A percentile compares a stretch with the other conserved stretches of the same genome.
Conservation (phyloP, 2,797 vertebrate genomes). For the Anguilla marmorata region DNA sequence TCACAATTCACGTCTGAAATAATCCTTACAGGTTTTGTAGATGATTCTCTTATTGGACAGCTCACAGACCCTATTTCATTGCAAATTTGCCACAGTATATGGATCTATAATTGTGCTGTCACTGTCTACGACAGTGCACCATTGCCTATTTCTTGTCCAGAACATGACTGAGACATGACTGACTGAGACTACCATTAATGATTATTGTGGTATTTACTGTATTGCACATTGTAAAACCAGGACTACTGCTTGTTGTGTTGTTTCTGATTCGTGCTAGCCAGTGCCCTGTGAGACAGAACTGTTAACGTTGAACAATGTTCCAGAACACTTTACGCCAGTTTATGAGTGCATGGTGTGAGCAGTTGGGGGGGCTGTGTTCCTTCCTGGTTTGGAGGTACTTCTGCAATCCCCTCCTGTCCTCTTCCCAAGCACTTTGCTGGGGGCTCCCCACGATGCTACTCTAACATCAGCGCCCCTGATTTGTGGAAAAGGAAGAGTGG, state of each 20-base stretch:
- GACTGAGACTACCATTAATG: neutral
- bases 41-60: neutral
- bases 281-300: constrained; percentile 3
- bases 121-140: too few relatives aligned
- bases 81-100: neutral
- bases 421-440: constrained; percentile 12
- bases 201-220: neutral
- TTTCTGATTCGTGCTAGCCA: constrained; percentile 2
- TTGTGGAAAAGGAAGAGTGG: constrained; percentile 4
- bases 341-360: constrained; percentile 8
- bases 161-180: neutral
- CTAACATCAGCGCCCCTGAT: neutral
- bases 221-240: neutral
- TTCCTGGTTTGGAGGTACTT: constrained; percentile 21
- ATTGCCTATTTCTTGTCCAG: neutral
- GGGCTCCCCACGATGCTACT: constrained; percentile 33
- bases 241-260: neutral
- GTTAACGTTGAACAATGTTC: constrained; percentile 15
- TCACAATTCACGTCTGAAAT: neutral
- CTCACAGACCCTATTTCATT: neutral
- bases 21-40: neutral
- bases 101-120: neutral
- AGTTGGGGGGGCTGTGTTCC: constrained; percentile 20
- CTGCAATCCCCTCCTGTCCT: neutral
- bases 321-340: constrained; percentile 20